Percentiles rank a stretch among this genome's conserved stretches.
Evolutionary conservation across 2,113 vertebrate species (phyloP).

Genomic region (Hiodon tergisus): DNA sequence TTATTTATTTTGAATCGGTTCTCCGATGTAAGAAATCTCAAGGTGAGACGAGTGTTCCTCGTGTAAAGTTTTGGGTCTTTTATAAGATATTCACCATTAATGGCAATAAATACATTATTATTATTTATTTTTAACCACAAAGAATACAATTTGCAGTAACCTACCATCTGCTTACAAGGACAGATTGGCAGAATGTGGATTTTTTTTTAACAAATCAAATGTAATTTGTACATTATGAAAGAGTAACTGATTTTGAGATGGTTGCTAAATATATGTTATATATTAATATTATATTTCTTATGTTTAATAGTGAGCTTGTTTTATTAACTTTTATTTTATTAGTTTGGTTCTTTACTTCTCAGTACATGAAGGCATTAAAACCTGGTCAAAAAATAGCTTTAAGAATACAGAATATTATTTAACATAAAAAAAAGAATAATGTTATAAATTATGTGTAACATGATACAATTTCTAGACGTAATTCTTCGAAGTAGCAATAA

Average conservation of each 20-base stretch:
- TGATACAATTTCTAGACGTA: not conserved
- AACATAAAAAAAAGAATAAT: not conserved
- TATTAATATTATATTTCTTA: slow-evolving; percentile 38
- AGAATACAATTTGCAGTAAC: slow-evolving; percentile 74
- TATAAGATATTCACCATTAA: slow-evolving; percentile 61
- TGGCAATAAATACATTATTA: slow-evolving; percentile 72
- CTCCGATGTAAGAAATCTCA: not conserved
- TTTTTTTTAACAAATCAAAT: slow-evolving; percentile 74
- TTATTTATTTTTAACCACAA: slow-evolving; percentile 68
- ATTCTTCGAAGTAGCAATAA: too few relatives aligned
- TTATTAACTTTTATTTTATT: slow-evolving; percentile 34
- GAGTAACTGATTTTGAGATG: slow-evolving; percentile 60
- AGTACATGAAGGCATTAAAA: too few relatives aligned
- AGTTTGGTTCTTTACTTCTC: slow-evolving; percentile 2
- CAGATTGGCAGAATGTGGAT: slow-evolving; percentile 66
- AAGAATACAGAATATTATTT: not conserved
- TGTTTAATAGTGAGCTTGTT: slow-evolving; percentile 65
- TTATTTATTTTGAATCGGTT: too few relatives aligned
- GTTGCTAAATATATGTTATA: too few relatives aligned
- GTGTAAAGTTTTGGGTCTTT: slow-evolving; percentile 54
- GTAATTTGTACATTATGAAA: slow-evolving; percentile 75
- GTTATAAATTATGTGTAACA: not conserved
- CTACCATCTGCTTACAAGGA: slow-evolving; percentile 69
- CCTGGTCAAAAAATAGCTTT: too few relatives aligned
- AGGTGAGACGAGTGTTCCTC: slow-evolving; percentile 41